Conservation (phyloP, 53 echinoderm and acorn worm genomes). For the Holothuria scabra region DNA sequence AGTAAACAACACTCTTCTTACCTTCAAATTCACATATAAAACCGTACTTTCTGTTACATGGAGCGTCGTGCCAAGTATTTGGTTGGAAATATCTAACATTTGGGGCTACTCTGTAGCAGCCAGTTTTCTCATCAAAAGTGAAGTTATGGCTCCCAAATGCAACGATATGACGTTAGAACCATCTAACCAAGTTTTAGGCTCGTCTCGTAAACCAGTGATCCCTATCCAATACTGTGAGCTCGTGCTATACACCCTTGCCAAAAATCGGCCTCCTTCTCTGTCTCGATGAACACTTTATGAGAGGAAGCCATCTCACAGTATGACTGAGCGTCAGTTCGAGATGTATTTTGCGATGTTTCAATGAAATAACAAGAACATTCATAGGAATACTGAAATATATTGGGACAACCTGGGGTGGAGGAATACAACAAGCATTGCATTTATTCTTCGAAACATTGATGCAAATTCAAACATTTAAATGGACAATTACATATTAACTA, state of each 20-base stretch:
- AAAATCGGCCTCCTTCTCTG: neutral
- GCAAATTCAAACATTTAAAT: too few relatives aligned
- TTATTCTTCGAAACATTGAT: too few relatives aligned
- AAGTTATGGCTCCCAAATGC: conserved; percentile 4
- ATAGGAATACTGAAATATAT: neutral
- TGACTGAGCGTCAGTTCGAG: neutral
- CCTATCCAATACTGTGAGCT: conserved; percentile 16
- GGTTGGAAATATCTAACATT: neutral
- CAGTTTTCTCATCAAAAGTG: neutral
- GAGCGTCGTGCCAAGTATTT: conserved; percentile 2
- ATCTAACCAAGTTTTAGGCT: neutral
- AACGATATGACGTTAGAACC: neutral
- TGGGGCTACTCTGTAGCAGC: neutral
- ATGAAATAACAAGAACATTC: neutral
- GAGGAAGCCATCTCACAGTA: neutral
- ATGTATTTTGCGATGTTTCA: neutral
- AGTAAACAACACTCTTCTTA: too few relatives aligned
- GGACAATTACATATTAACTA: too few relatives aligned
- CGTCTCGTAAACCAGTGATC: neutral
- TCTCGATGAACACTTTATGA: conserved; percentile 6
- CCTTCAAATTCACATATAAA: conserved; percentile 9
- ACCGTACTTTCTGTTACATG: conserved; percentile 5
- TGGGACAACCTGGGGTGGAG: neutral
- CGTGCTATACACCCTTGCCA: neutral
- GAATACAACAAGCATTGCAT: too few relatives aligned